These are phyloP conservation scores for Polylopha cassiicola DNA, from an alignment of 2,888 invertebrate species.

Conservation along the genomic window DNA sequence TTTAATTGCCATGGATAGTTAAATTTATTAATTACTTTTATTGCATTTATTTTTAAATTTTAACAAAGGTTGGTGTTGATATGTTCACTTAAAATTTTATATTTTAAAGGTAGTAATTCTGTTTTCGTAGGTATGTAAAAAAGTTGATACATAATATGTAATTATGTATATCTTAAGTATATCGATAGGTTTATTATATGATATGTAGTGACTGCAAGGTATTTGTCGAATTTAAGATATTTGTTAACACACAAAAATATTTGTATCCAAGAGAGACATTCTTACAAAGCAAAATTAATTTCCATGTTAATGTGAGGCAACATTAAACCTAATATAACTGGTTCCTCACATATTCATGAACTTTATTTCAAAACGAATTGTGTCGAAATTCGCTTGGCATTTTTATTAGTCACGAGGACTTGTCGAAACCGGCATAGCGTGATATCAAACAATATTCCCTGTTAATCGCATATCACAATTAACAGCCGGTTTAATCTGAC, in stretches of 20 bases:
- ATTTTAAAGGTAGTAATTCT: too few relatives aligned
- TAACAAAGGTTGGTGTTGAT: too few relatives aligned
- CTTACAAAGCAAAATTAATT: conserved; percentile 5
- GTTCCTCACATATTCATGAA: background rate
- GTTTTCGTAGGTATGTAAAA: too few relatives aligned
- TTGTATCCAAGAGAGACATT: too few relatives aligned
- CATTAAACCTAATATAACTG: background rate
- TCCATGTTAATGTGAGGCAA: background rate
- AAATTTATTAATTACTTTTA: conserved; percentile 15
- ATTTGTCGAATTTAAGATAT: too few relatives aligned
- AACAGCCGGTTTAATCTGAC: conserved; percentile 15
- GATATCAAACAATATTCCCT: conserved; percentile 11
- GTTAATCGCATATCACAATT: conserved; percentile 14
- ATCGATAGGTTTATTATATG: too few relatives aligned
- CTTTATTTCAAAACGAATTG: background rate
- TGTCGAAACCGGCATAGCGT: conserved; percentile 10
- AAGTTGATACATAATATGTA: too few relatives aligned
- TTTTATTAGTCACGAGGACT: background rate
- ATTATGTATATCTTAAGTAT: too few relatives aligned
- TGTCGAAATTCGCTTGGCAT: background rate
- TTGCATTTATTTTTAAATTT: conserved; percentile 15
- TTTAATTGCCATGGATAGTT: conserved; percentile 17
- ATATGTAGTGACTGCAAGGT: too few relatives aligned
- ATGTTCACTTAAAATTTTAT: too few relatives aligned
- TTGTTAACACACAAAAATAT: too few relatives aligned